Evolutionary conservation across 2,888 invertebrate species (phyloP).

Genomic region (Quadriops clusia): DNA sequence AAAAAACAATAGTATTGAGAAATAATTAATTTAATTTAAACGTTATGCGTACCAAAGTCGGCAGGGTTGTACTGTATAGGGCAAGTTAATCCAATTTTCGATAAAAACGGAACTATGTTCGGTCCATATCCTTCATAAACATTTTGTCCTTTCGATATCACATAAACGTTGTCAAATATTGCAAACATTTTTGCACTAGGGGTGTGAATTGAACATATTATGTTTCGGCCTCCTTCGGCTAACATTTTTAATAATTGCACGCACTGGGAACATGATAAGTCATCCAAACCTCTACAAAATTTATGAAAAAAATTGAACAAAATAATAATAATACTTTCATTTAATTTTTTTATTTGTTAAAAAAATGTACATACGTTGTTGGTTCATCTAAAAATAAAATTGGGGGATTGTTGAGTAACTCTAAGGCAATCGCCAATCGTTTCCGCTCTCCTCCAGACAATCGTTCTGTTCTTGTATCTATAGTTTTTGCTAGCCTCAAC

Average conservation of each 20-base stretch:
- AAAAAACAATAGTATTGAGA: constrained; percentile 2
- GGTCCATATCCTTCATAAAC: constrained; percentile 73
- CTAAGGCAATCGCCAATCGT: constrained; percentile 84
- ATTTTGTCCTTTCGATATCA: constrained; percentile 80
- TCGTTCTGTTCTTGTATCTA: constrained; percentile 57
- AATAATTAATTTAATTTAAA: too few relatives aligned
- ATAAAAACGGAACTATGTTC: constrained; percentile 72
- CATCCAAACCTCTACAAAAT: constrained; percentile 72
- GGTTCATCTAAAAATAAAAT: constrained; percentile 93
- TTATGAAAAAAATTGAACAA: too few relatives aligned
- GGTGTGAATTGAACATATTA: constrained; percentile 92
- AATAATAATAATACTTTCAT: too few relatives aligned
- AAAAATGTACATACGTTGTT: constrained; percentile 88
- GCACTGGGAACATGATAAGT: constrained; percentile 81
- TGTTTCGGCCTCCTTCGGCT: constrained; percentile 77
- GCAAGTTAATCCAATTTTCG: constrained; percentile 66
- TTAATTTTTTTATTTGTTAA: too few relatives aligned
- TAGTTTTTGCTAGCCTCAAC: constrained; percentile 60
- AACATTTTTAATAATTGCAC: constrained; percentile 72
- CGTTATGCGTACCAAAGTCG: constrained; percentile 72
- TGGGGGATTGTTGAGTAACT: constrained; percentile 89
- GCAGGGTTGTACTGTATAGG: constrained; percentile 92
- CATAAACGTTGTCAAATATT: constrained; percentile 83
- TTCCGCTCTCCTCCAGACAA: constrained; percentile 91
- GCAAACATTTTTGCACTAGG: constrained; percentile 87